phyloP scores from a whole-genome alignment of 2,888 invertebrate genomes.

The Bugulina stolonifera region DNA sequence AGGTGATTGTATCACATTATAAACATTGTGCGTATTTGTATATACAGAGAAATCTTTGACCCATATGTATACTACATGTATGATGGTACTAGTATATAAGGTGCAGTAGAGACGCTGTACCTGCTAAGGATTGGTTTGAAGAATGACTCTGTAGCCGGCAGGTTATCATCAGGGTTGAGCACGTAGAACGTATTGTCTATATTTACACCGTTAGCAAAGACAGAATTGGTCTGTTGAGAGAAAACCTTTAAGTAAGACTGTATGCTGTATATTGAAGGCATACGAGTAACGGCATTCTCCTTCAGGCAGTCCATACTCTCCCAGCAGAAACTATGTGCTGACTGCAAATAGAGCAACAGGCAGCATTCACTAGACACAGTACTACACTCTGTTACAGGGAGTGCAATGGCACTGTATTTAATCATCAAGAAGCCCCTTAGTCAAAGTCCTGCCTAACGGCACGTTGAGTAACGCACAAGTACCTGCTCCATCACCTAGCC shows the following conservation, averaged over 20 bases:
- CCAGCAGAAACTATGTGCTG: conserved; percentile 72
- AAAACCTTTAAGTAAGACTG: conserved; percentile 35
- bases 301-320: conserved; percentile 66
- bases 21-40: no score
- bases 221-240: conserved; percentile 30
- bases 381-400: no score
- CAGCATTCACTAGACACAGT: no score
- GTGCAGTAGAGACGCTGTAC: conserved; percentile 32
- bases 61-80: no score
- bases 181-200: conserved; percentile 60
- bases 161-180: conserved; percentile 67
- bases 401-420: no score
- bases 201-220: conserved; percentile 46
- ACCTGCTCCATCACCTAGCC: no score
- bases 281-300: conserved; percentile 66
- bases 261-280: conserved; percentile 61
- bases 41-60: no score
- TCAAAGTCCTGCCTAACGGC: neutral
- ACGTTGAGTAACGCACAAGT: neutral
- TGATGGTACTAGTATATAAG: no score
- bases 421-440: neutral
- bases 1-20: neutral
- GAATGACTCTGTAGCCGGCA: conserved; percentile 62
- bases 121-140: conserved; percentile 43
- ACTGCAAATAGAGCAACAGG: conserved; percentile 60